These are phyloP conservation scores for Pipistrellus pipistrellus DNA, from an alignment of 2,797 vertebrate genomes.

Conservation along the genomic window DNA sequence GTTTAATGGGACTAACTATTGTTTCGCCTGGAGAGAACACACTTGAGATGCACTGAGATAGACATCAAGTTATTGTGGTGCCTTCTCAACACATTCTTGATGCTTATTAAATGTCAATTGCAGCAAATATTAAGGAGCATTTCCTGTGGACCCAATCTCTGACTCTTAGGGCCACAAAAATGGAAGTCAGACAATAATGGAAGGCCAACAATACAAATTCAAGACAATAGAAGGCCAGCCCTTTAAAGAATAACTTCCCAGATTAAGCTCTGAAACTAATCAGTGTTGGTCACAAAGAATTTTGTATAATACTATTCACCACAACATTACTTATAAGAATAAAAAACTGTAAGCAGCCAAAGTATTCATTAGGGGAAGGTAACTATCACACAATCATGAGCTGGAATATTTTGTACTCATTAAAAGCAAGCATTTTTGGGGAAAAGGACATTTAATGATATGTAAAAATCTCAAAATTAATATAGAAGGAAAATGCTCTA, in stretches of 20 bases:
- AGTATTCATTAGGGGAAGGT: neutral
- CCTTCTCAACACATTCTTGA: constrained; percentile 48
- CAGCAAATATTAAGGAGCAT: constrained; percentile 48
- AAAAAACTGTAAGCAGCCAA: neutral
- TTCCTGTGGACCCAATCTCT: constrained; percentile 52
- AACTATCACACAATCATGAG: neutral
- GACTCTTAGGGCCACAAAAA: constrained; percentile 30
- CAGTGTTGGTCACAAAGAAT: constrained; percentile 23
- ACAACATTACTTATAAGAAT: constrained; percentile 1
- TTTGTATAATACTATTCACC: neutral
- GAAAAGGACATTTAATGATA: neutral
- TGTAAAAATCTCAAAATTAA: constrained; percentile 1
- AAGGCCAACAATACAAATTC: neutral
- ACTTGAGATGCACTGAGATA: neutral
- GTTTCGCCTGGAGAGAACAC: constrained; percentile 30
- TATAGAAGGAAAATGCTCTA: neutral
- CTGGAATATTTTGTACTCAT: neutral
- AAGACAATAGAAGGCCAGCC: neutral
- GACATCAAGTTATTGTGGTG: neutral
- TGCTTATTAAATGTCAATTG: constrained; percentile 66
- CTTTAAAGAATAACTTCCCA: neutral
- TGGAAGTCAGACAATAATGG: neutral
- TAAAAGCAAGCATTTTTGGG: constrained; percentile 15
- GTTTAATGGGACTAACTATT: constrained; percentile 6
- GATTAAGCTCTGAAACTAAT: constrained; percentile 14